A percentile compares a stretch with the other conserved stretches of the same genome.
phyloP scores from a whole-genome alignment of 2,797 vertebrate genomes.

The Pristis pectinata region DNA sequence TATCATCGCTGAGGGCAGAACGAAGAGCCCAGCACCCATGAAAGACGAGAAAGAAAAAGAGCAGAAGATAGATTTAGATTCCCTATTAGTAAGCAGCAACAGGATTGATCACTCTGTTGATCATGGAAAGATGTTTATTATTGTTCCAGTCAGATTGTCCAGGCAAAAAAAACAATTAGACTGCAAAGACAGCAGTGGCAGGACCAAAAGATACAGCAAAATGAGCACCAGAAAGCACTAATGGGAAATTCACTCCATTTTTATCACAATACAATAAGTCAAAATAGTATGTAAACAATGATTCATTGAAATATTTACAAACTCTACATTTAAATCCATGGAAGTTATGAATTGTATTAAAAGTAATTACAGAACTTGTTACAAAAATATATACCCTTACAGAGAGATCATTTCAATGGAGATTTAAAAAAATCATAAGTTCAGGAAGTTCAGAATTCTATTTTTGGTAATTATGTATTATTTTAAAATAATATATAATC shows the following conservation, averaged over 20 bases:
- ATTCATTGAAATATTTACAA: constrained; percentile 72
- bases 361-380: constrained; percentile 86
- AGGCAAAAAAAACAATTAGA: constrained; percentile 82
- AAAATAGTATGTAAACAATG: constrained; percentile 35
- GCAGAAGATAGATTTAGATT: constrained; percentile 83
- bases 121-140: constrained; percentile 75
- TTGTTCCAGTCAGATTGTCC: constrained; percentile 78
- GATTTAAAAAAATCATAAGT: constrained; percentile 57
- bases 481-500: constrained; percentile 61
- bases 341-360: constrained; percentile 62
- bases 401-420: constrained; percentile 57
- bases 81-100: constrained; percentile 63
- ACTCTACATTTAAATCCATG: constrained; percentile 67
- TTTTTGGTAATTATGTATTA: constrained; percentile 55
- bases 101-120: constrained; percentile 57
- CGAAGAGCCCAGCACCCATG: constrained; percentile 82
- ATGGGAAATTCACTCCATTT: constrained; percentile 28
- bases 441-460: constrained; percentile 44
- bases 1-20: constrained; percentile 90
- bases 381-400: constrained; percentile 94
- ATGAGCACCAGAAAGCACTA: constrained; percentile 57
- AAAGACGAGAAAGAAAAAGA: constrained; percentile 77
- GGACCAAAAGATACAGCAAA: constrained; percentile 60
- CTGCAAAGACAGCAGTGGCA: constrained; percentile 80
- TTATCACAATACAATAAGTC: constrained; percentile 30